Percentiles rank a stretch among this genome's conserved stretches.
These are phyloP conservation scores for Protosalanx chinensis DNA, from an alignment of 2,797 vertebrate genomes.

Conservation along the genomic window DNA sequence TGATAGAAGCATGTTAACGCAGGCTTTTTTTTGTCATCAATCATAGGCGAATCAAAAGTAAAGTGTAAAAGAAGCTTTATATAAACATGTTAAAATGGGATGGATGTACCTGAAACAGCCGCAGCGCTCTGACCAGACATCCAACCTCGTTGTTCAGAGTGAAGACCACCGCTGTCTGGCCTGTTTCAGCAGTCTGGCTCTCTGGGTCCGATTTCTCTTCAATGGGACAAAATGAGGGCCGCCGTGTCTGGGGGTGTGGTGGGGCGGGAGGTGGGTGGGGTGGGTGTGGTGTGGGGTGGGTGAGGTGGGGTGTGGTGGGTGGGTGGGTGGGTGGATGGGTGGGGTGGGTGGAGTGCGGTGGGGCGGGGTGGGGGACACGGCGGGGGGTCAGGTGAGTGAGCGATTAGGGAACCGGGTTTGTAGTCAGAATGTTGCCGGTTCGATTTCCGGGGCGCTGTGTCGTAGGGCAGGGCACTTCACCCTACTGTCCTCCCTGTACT, in stretches of 20 bases:
- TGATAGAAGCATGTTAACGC: too few relatives aligned
- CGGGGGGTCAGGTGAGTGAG: too few relatives aligned
- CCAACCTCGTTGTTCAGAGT: slow-evolving; percentile 96
- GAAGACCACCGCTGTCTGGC: slow-evolving; percentile 88
- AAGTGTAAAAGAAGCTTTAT: too few relatives aligned
- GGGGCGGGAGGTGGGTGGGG: neutral
- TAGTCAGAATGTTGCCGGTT: too few relatives aligned
- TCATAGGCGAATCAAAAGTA: neutral
- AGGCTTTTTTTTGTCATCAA: neutral
- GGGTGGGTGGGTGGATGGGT: neutral
- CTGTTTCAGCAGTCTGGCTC: slow-evolving; percentile 69
- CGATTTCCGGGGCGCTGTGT: too few relatives aligned
- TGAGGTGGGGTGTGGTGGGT: slow-evolving; percentile 9
- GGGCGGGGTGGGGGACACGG: neutral
- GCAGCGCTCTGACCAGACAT: slow-evolving; percentile 86
- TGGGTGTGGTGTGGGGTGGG: neutral
- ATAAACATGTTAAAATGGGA: too few relatives aligned
- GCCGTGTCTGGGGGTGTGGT: slow-evolving; percentile 54
- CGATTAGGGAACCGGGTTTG: too few relatives aligned
- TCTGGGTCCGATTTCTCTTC: slow-evolving; percentile 75
- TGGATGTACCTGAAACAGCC: slow-evolving; percentile 86
- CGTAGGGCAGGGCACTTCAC: too few relatives aligned
- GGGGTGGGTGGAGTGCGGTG: neutral
- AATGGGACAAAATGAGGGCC: slow-evolving; percentile 80
- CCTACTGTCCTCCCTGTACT: too few relatives aligned